A percentile compares a stretch with the other conserved stretches of the same genome.
Evolutionary conservation across 2,888 invertebrate genomes (phyloP).

Genomic region (Thelaira solivaga): DNA sequence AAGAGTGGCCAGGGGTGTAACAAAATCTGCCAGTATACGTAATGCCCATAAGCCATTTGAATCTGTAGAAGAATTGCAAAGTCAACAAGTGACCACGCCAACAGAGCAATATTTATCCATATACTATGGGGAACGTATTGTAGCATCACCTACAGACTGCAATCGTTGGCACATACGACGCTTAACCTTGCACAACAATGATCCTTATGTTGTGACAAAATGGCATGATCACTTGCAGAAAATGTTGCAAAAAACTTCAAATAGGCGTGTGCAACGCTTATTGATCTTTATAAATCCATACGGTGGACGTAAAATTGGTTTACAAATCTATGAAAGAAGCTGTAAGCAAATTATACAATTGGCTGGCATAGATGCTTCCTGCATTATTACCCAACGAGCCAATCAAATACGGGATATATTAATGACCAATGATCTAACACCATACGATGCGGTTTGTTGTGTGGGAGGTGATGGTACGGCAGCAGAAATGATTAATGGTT

Average conservation of each 20-base stretch:
- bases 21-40: slow-evolving; percentile 69
- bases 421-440: slow-evolving; percentile 80
- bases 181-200: slow-evolving; percentile 80
- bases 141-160: slow-evolving; percentile 77
- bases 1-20: slow-evolving; percentile 66
- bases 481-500: slow-evolving; percentile 87
- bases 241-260: slow-evolving; percentile 56
- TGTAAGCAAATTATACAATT: slow-evolving; percentile 83
- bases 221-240: slow-evolving; percentile 81
- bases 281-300: slow-evolving; percentile 90
- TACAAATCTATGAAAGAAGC: slow-evolving; percentile 84
- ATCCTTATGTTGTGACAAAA: slow-evolving; percentile 80
- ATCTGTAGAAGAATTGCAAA: slow-evolving; percentile 1
- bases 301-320: slow-evolving; percentile 86
- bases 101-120: slow-evolving; percentile 78
- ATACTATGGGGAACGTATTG: slow-evolving; percentile 79
- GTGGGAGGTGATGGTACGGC: slow-evolving; percentile 94
- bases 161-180: slow-evolving; percentile 80
- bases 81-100: slow-evolving; percentile 60
- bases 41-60: slow-evolving; percentile 60
- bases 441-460: slow-evolving; percentile 84
- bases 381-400: slow-evolving; percentile 84
- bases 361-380: slow-evolving; percentile 82
- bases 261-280: slow-evolving; percentile 82
- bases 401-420: slow-evolving; percentile 86